Percentiles rank a stretch among this genome's conserved stretches.
phyloP scores from a whole-genome alignment of 2,797 vertebrate species.

The Spinibarbus caldwelli region DNA sequence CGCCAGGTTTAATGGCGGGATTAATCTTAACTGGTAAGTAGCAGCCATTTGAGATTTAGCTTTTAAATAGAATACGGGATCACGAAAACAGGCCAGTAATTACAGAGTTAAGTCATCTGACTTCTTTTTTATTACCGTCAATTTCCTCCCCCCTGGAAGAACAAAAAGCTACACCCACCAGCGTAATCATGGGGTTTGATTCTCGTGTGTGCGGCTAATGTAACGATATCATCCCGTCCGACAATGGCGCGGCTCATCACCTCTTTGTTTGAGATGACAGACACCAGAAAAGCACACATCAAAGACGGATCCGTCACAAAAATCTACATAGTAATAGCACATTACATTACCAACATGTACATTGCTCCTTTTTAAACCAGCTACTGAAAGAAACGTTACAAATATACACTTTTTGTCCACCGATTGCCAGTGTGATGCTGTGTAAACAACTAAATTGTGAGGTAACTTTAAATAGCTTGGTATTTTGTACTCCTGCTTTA shows the following conservation, averaged over 20 bases:
- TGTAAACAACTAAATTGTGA: neutral
- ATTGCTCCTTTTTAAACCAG: neutral
- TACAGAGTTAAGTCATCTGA: constrained; percentile 82
- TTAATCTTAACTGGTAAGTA: constrained; percentile 55
- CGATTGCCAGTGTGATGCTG: neutral
- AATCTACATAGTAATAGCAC: constrained; percentile 28
- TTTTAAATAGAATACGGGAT: constrained; percentile 67
- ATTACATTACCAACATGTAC: neutral
- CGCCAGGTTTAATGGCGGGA: constrained; percentile 43
- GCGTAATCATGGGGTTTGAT: constrained; percentile 92
- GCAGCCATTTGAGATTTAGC: constrained; percentile 59
- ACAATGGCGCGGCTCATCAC: constrained; percentile 59
- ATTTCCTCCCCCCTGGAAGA: constrained; percentile 87
- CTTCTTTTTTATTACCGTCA: constrained; percentile 93
- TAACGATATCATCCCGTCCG: constrained; percentile 82
- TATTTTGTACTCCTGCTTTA: neutral
- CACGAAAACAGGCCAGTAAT: constrained; percentile 81
- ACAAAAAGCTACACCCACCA: constrained; percentile 85
- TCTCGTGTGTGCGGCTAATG: constrained; percentile 83
- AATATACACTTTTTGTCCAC: neutral
- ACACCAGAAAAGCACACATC: constrained; percentile 56
- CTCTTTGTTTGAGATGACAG: constrained; percentile 61
- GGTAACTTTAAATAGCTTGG: neutral
- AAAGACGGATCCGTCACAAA: constrained; percentile 49
- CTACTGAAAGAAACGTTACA: neutral